Evolutionary conservation across 2,113 vertebrate genomes (phyloP).

Genomic region (Numida meleagris): DNA sequence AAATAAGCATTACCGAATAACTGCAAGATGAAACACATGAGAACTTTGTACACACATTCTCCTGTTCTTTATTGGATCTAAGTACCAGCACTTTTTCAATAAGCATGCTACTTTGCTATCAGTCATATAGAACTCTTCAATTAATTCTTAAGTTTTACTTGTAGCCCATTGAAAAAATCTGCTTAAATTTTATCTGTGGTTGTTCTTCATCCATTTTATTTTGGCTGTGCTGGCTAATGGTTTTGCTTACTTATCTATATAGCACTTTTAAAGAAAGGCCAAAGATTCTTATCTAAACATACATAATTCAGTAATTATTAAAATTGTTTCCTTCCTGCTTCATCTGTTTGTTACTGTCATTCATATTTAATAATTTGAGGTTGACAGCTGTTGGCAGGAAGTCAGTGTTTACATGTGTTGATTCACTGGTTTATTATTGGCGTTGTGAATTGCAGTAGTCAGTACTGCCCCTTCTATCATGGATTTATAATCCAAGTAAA

Average conservation of each 20-base stretch:
- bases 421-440: conserved; percentile 24
- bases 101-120: background rate
- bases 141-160: background rate
- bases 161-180: background rate
- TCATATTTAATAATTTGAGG: background rate
- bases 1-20: background rate
- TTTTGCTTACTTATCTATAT: background rate
- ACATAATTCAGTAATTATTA: conserved; percentile 30
- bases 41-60: background rate
- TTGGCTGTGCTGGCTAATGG: background rate
- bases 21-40: background rate
- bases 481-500: background rate
- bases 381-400: conserved; percentile 33
- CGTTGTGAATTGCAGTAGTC: background rate
- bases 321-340: conserved; percentile 43
- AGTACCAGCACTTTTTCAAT: background rate
- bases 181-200: background rate
- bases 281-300: conserved; percentile 8
- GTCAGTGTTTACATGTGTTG: background rate
- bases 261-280: background rate
- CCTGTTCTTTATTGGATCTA: background rate
- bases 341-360: conserved; percentile 38
- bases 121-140: background rate
- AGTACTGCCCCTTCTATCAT: background rate
- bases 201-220: background rate